These are phyloP conservation scores for Myzus persicae DNA, from an alignment of 1,140 invertebrate species.

Conservation along the genomic window DNA sequence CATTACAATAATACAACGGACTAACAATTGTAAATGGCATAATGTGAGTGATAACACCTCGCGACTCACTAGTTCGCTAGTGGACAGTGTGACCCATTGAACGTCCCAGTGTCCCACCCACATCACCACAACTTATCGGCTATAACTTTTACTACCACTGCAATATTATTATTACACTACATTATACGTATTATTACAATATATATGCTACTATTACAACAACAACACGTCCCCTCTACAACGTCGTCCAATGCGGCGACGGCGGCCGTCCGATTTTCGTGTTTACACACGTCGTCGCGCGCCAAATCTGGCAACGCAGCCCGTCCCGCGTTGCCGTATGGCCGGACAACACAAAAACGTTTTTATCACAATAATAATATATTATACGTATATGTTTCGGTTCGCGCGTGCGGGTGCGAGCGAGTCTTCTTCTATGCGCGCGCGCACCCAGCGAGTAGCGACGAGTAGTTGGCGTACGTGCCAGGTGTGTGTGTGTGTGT, in stretches of 20 bases:
- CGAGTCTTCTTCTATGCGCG: not conserved
- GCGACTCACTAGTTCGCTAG: not conserved
- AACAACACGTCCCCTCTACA: not conserved
- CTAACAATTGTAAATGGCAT: too few species aligned
- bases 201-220: not conserved
- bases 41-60: not conserved
- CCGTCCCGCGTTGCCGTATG: not conserved
- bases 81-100: not conserved
- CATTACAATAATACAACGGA: too few species aligned
- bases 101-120: not conserved
- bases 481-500: not conserved
- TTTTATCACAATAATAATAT: conserved; percentile 48
- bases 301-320: conserved; percentile 26
- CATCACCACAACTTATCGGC: not conserved
- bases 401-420: not conserved
- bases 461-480: not conserved
- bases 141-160: not conserved
- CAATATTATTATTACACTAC: not conserved
- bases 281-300: not conserved
- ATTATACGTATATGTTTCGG: not conserved
- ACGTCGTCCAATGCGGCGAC: not conserved
- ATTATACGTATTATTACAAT: not conserved
- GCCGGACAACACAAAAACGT: conserved; percentile 24
- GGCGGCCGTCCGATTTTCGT: not conserved
- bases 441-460: not conserved